phyloP scores from a whole-genome alignment of 2,797 vertebrate genomes.

The Argyrosomus regius region DNA sequence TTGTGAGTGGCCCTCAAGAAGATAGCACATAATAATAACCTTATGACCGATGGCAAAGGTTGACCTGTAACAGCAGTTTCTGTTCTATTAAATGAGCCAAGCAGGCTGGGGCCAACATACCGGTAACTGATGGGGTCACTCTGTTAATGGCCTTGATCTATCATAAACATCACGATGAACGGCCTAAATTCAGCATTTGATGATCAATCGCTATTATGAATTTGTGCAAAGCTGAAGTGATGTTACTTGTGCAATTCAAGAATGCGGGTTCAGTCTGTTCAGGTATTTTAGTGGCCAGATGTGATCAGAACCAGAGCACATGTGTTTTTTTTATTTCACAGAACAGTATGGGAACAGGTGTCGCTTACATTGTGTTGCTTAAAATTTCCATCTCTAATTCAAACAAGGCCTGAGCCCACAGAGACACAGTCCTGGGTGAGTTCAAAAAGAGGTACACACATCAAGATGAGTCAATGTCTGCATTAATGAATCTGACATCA shows the following conservation, averaged over 20 bases:
- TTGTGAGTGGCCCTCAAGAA: conserved; percentile 33
- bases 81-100: conserved; percentile 28
- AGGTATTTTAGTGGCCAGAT: background rate
- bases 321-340: background rate
- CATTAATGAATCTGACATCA: conserved; percentile 44
- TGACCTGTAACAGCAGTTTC: conserved; percentile 16
- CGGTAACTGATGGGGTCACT: conserved; percentile 25
- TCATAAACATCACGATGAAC: conserved; percentile 1
- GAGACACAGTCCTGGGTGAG: background rate
- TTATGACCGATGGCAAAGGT: conserved; percentile 44
- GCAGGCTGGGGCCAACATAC: background rate
- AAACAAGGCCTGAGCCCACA: conserved; percentile 11
- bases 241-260: background rate
- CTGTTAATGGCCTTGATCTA: conserved; percentile 20
- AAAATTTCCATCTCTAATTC: background rate
- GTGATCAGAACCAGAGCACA: background rate
- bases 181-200: conserved; percentile 4
- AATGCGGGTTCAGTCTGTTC: background rate
- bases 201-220: background rate
- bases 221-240: background rate
- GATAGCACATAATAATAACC: conserved; percentile 57
- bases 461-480: conserved; percentile 46
- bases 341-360: background rate
- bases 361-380: background rate
- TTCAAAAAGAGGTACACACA: conserved; percentile 7